phyloP scores from a whole-genome alignment of 2,797 vertebrate genomes.

The Enteromius afrohamiltoni region DNA sequence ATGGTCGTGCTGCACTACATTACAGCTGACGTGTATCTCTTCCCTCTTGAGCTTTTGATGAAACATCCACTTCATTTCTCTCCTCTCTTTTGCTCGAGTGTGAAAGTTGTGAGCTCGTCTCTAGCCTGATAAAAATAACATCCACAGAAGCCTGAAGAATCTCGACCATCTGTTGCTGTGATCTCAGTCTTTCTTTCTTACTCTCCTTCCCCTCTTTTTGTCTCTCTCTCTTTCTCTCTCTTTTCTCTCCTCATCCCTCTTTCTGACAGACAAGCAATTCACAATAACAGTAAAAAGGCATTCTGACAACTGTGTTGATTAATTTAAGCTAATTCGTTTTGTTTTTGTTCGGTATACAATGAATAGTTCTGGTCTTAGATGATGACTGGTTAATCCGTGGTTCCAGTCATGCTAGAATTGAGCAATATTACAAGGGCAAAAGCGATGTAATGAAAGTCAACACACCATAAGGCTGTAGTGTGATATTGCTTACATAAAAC shows the following conservation, averaged over 20 bases:
- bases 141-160: conserved; percentile 33
- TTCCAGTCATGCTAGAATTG: background rate
- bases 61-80: conserved; percentile 46
- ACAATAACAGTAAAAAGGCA: background rate
- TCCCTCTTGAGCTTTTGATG: conserved; percentile 39
- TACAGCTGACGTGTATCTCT: conserved; percentile 28
- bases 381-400: background rate
- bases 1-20: conserved; percentile 17
- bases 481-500: background rate
- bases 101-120: conserved; percentile 51
- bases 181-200: conserved; percentile 34
- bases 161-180: conserved; percentile 57
- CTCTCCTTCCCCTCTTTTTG: background rate
- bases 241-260: background rate
- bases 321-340: background rate
- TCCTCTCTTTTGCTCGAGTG: conserved; percentile 9
- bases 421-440: background rate
- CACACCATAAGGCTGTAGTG: background rate
- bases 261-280: background rate
- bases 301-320: conserved; percentile 4
- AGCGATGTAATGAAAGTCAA: background rate
- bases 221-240: background rate
- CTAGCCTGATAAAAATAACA: conserved; percentile 56
- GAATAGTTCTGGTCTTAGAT: conserved; percentile 4
- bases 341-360: background rate